Percentiles rank a stretch among this genome's conserved stretches.
phyloP scores from a whole-genome alignment of 2,113 vertebrate genomes.

The Peucedramus taeniatus region DNA sequence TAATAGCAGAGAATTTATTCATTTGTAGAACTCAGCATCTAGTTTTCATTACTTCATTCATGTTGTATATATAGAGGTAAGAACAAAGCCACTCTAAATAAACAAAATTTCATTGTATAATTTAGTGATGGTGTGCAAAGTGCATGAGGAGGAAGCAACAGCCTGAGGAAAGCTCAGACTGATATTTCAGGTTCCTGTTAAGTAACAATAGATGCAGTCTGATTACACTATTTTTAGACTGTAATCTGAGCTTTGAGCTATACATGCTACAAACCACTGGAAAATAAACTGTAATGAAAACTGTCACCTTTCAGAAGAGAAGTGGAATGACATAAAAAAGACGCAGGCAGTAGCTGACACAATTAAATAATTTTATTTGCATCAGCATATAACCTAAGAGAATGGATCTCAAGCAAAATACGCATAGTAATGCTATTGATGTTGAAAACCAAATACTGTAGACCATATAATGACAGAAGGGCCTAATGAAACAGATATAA shows the following conservation, averaged over 20 bases:
- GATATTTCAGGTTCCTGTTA: not conserved
- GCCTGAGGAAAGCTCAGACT: not conserved
- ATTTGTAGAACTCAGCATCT: not conserved
- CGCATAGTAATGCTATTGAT: not conserved
- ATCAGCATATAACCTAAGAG: not conserved
- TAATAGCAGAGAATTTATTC: not conserved
- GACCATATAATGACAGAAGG: rapidly evolving
- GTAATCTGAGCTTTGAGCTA: not conserved
- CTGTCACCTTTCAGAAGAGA: not conserved
- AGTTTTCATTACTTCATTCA: not conserved
- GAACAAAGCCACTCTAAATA: not conserved
- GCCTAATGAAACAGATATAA: not conserved
- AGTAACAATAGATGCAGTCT: not conserved
- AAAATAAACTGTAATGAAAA: not conserved
- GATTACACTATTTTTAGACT: not conserved
- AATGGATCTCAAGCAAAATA: not conserved
- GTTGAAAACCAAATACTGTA: not conserved
- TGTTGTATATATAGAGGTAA: not conserved
- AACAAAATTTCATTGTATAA: not conserved
- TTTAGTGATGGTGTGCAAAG: rapidly evolving
- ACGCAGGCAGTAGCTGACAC: not conserved
- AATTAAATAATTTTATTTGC: not conserved
- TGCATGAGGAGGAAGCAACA: not conserved
- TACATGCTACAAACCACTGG: not conserved
- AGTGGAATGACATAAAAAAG: not conserved